phyloP scores from a whole-genome alignment of 1,140 invertebrate species.

The Sminthurides bifidus region DNA sequence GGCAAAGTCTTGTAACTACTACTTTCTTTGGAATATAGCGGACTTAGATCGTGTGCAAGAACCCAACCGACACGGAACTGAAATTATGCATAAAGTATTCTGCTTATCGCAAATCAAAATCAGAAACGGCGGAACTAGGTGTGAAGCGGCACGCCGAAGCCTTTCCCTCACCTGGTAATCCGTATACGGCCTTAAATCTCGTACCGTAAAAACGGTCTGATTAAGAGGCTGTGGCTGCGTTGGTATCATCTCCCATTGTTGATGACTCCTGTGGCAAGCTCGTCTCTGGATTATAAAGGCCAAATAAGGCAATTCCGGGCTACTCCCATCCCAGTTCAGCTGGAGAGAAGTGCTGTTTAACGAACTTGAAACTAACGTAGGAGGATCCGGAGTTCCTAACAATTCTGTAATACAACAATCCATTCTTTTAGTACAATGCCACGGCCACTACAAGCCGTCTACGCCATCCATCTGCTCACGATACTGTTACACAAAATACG shows the following conservation, averaged over 20 bases:
- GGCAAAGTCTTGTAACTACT: slow-evolving; percentile 66
- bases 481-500: neutral
- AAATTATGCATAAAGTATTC: slow-evolving; percentile 35
- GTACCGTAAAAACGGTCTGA: slow-evolving; percentile 53
- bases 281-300: slow-evolving; percentile 21
- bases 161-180: slow-evolving; percentile 63
- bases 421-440: no score
- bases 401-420: slow-evolving; percentile 14
- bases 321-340: slow-evolving; percentile 57
- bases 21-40: slow-evolving; percentile 64
- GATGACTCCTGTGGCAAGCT: slow-evolving; percentile 10
- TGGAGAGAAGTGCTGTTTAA: slow-evolving; percentile 60
- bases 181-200: slow-evolving; percentile 70
- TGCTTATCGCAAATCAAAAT: no score
- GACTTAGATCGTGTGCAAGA: slow-evolving; percentile 51
- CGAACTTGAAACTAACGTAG: slow-evolving; percentile 60
- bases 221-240: slow-evolving; percentile 15
- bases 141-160: neutral
- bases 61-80: slow-evolving; percentile 71
- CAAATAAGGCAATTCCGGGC: slow-evolving; percentile 20
- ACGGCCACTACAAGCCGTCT: neutral
- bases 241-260: slow-evolving; percentile 22
- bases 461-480: neutral
- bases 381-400: slow-evolving; percentile 37
- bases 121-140: neutral